phyloP scores from a whole-genome alignment of 2,113 vertebrate species.

The Nothocercus julius region DNA sequence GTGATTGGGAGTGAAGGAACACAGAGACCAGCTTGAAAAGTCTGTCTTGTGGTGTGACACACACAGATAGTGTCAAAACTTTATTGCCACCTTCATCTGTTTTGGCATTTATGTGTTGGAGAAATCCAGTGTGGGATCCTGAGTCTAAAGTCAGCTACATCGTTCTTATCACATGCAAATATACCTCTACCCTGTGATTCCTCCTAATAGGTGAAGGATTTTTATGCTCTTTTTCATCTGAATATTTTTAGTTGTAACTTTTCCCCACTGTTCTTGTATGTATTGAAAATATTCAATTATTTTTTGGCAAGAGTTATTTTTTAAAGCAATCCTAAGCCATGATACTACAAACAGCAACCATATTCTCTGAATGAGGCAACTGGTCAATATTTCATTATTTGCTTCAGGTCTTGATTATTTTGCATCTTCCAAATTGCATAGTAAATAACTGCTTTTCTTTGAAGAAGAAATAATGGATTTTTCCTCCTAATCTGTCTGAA shows the following conservation, averaged over 20 bases:
- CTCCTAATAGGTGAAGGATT: background rate
- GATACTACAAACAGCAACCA: background rate
- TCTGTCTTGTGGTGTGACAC: background rate
- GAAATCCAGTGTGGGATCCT: background rate
- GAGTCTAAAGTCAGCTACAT: background rate
- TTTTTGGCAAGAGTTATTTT: background rate
- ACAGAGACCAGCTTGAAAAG: background rate
- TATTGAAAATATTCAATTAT: background rate
- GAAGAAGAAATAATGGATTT: background rate
- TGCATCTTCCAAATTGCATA: background rate
- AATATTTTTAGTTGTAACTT: background rate
- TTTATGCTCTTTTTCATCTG: background rate
- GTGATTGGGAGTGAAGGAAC: background rate
- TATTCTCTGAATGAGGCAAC: background rate
- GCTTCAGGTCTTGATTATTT: background rate
- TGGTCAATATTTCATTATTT: background rate
- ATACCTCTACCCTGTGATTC: background rate
- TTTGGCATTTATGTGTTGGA: background rate
- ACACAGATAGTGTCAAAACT: background rate
- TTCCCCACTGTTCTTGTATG: background rate
- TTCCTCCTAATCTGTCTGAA: background rate
- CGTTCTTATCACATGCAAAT: background rate
- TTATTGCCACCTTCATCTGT: background rate
- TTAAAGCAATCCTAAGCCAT: background rate
- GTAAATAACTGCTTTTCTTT: background rate